Conservation (phyloP, 2,797 vertebrate species). For the Phaenicophaeus curvirostris region DNA sequence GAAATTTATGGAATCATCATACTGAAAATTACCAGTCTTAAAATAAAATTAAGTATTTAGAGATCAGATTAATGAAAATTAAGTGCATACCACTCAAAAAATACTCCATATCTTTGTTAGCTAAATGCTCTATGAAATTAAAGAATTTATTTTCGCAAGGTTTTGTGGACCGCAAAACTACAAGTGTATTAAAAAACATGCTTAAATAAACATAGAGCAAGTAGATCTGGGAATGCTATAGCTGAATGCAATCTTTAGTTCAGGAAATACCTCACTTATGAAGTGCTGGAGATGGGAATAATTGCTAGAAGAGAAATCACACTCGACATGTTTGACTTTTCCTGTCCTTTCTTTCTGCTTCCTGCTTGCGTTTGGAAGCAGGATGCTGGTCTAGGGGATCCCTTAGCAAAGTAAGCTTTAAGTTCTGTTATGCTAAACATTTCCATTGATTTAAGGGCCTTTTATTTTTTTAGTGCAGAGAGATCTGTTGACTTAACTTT, state of each 20-base stretch:
- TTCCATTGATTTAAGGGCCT: background rate
- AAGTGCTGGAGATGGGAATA: no score
- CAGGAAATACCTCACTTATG: no score
- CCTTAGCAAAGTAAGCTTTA: background rate
- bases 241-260: no score
- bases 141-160: background rate
- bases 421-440: background rate
- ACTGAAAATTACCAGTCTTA: background rate
- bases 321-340: no score
- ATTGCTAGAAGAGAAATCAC: no score
- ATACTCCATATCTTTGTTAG: background rate
- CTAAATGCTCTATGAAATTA: background rate
- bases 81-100: background rate
- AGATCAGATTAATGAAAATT: background rate
- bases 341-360: background rate
- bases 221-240: no score
- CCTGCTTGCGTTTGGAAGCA: background rate
- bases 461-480: background rate
- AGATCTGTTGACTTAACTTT: background rate
- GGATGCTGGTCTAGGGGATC: background rate
- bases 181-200: background rate
- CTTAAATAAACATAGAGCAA: background rate
- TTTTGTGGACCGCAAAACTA: background rate
- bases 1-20: background rate
- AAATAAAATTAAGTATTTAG: background rate